A percentile compares a stretch with the other conserved stretches of the same genome.
phyloP scores from a whole-genome alignment of 2,113 vertebrate species.

The Macaca mulatta region DNA sequence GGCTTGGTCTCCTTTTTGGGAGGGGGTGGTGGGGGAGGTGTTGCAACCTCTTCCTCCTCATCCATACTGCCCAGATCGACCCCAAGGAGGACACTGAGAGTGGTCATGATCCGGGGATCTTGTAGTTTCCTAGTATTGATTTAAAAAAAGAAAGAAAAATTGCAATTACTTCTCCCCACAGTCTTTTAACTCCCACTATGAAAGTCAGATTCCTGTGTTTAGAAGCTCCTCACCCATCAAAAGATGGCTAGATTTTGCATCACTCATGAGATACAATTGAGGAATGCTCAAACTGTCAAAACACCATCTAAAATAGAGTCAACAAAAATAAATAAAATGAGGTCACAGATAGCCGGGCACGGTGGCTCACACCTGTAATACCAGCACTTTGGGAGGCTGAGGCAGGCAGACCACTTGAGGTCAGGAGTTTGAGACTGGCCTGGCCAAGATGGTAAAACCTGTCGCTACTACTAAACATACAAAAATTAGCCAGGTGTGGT shows the following conservation, averaged over 20 bases:
- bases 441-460: too few species aligned
- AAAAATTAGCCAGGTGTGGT: too few species aligned
- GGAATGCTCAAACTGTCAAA: background rate
- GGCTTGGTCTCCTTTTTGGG: constrained; percentile 89
- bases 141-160: background rate
- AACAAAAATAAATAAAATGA: background rate
- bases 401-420: too few species aligned
- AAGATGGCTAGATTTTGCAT: background rate
- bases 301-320: background rate
- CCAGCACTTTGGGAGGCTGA: too few species aligned
- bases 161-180: background rate
- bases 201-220: accelerated
- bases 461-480: too few species aligned
- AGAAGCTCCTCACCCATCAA: background rate
- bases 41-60: constrained; percentile 89
- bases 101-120: constrained; percentile 94
- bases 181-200: background rate
- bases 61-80: constrained; percentile 91
- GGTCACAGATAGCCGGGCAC: background rate
- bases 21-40: constrained; percentile 86
- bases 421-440: too few species aligned
- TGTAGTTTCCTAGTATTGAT: constrained; percentile 88
- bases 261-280: background rate
- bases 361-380: too few species aligned
- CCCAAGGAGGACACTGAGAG: constrained; percentile 92